Evolutionary conservation across 2,797 vertebrate genomes (phyloP), one percentile per base, ranked within the genome.

Genomic region (Eulemur rubriventer): DNA sequence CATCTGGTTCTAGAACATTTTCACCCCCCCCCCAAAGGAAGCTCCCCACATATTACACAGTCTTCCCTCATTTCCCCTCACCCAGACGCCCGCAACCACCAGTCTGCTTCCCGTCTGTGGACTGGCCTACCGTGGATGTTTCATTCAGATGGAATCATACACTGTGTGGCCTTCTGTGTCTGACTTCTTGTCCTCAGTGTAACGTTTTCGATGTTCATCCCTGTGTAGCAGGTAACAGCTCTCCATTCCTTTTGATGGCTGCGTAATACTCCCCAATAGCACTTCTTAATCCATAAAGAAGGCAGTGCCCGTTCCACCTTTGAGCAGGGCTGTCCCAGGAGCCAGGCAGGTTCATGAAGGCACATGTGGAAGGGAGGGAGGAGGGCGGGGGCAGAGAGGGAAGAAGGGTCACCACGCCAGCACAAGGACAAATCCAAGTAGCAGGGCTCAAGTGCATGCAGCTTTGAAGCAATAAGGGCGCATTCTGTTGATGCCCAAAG

Each of bases 181-280:
- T 4, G 59, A 65, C 73, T 59, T 57, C 75, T 70, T 46, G 35
- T n/a, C 14, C 72, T 65, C 7, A 1, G 22, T 13, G 5, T 7
- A 3, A 41, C 22, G 46, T 61, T 38, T 50, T 16, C 0, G 0
- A 72, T 55, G 87, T 7, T 48, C 61, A 0, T 7, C 50, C 30
- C 0, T 1, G 48, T 0, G 4, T 2, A 1, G 76, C 28, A 8
- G 0, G 24, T 28, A 4, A 46, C 22, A 5, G 7, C 1, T 0
- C 33, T 26, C 38, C 41, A 0, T 43, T 18, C 69, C 73, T 82
- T 79, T 93, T 79, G 10, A 14, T 6, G 35, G 38, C 26, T 24
- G 12, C 50, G 4, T 67, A 18, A 33, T 57, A 52, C 26, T 75
- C 72, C 67, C 61, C 35, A 33, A 9, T 4, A 46, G 65, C 0